Base-by-base conservation (phyloP, 2,888 invertebrate species). In the Cistogaster globosa region DNA sequence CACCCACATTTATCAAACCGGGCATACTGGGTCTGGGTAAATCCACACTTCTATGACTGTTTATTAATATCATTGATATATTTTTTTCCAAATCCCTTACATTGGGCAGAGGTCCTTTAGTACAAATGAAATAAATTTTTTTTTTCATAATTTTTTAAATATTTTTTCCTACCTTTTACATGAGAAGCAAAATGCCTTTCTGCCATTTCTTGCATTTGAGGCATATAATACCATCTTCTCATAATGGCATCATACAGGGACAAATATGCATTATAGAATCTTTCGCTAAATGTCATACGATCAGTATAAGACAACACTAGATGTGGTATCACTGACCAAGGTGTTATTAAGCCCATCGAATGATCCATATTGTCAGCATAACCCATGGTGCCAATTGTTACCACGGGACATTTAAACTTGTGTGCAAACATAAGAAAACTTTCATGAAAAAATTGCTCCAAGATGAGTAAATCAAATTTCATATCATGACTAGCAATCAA, bases 11-110 rank as follows among this genome's bases (percentile, higher is more conserved):
- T 11, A 93, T 86, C 0, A 92, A 87, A 0, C 92, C 92, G 0
- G 92, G 91, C 91, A 92, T 92, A 7, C 91, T 89, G 0, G 94
- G 93, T 45, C 93, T 90, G 0, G 93, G 92, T 5, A 93, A 90
- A 67, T 93, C 92, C n/a, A 94, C 87, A 62, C 92, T 92, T 60
- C 93, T 92, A 89, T 94, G 94, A 12, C 93, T 93, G 88, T 94
- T 94, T 2, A 93, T 90, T 48, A 94, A 86, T 79, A 94, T 91
- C 42, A 94, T 75, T 0, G 94, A 93, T 9, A 94, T 92, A 65
- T 92, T 93, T 14, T 91, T 92, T 86, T 94, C 93, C 53, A 94
- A 82, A 14, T 93, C 92, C 1, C 90, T 89, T 1, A 94, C 88
- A 7, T 92, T 88, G 0, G 94, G 94, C 11, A 93, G 74, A 0